A percentile compares a stretch with the other conserved stretches of the same genome.
Conservation (phyloP, 1,140 invertebrate genomes). For the Trypoxylus dichotomus region DNA sequence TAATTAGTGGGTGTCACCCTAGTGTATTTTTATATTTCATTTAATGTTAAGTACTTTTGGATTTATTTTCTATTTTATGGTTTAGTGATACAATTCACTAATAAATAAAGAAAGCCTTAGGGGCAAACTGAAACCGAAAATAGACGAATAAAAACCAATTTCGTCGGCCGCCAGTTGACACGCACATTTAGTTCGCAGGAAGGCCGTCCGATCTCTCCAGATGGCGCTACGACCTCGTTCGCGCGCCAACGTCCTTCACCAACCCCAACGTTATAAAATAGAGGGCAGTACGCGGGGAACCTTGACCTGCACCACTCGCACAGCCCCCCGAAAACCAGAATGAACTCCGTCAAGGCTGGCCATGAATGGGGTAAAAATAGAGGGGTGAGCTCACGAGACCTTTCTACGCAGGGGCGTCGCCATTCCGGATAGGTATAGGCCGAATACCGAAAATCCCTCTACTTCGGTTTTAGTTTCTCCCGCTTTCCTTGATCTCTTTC, state of each 20-base stretch:
- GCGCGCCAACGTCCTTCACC: background rate
- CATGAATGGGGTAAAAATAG: constrained; percentile 25
- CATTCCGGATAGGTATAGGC: background rate
- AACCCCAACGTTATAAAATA: background rate
- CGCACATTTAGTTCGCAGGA: background rate
- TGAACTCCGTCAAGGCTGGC: constrained; percentile 23
- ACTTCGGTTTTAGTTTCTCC: too few species aligned
- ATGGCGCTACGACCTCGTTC: background rate
- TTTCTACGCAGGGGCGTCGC: background rate
- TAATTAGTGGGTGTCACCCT: too few species aligned
- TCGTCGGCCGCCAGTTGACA: background rate
- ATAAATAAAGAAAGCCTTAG: too few species aligned
- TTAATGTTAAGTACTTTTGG: too few species aligned
- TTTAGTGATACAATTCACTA: too few species aligned
- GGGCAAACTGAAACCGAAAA: background rate
- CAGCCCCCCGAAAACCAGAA: constrained; percentile 18
- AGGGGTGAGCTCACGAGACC: constrained; percentile 16
- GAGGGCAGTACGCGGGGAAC: background rate
- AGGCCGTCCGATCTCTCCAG: background rate
- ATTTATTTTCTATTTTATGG: too few species aligned
- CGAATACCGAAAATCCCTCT: background rate
- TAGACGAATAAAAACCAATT: background rate
- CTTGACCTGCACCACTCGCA: constrained; percentile 22
- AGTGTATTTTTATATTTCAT: too few species aligned
- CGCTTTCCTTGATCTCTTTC: too few species aligned